phyloP scores from a whole-genome alignment of 1,140 invertebrate species.

The Akabosia matsudoensis region DNA sequence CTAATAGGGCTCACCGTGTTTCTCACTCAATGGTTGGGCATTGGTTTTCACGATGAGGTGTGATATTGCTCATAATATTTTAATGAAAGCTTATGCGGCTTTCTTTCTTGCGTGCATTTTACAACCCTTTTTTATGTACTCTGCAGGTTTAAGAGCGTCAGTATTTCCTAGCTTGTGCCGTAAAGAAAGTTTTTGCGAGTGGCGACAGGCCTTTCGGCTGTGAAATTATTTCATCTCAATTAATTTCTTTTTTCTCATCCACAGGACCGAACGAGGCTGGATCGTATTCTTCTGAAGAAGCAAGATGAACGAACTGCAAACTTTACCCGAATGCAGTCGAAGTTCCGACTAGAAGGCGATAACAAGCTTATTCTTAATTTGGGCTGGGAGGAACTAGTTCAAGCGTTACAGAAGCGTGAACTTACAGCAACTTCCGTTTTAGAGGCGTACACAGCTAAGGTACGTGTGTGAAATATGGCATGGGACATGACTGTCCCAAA shows the following conservation, averaged over 20 bases:
- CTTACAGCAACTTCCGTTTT: slow-evolving; percentile 31
- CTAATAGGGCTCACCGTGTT: not conserved
- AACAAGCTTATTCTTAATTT: slow-evolving; percentile 31
- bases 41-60: not conserved
- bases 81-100: no score
- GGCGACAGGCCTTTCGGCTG: not conserved
- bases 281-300: slow-evolving; percentile 29
- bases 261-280: slow-evolving; percentile 36
- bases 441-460: slow-evolving; percentile 39
- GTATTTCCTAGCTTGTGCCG: no score
- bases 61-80: no score
- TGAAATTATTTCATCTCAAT: not conserved
- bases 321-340: slow-evolving; percentile 28
- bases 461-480: no score
- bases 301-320: slow-evolving; percentile 27
- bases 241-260: not conserved
- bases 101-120: no score
- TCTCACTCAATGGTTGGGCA: not conserved
- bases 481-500: no score
- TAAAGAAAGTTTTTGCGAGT: no score
- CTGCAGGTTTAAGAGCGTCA: no score
- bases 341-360: slow-evolving; percentile 26
- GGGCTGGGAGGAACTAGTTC: slow-evolving; percentile 32
- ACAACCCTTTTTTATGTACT: no score
- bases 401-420: slow-evolving; percentile 34